A percentile compares a stretch with the other conserved stretches of the same genome.
phyloP scores from a whole-genome alignment of 2,113 vertebrate genomes.

The Ahaetulla prasina region DNA sequence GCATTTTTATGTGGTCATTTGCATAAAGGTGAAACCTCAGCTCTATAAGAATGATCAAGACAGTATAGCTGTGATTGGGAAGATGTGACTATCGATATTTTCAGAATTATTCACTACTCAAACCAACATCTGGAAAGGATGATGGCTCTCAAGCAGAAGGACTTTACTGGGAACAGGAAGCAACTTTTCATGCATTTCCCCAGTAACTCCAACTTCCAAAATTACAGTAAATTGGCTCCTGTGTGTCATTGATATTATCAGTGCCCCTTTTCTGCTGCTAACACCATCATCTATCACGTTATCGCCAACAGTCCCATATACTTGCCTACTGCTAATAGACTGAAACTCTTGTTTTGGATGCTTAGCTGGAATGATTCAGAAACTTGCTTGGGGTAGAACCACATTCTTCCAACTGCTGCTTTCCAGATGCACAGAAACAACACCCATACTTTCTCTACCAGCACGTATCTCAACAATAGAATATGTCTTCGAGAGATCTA shows the following conservation, averaged over 20 bases:
- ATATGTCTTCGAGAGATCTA: neutral
- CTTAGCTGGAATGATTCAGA: neutral
- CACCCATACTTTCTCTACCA: neutral
- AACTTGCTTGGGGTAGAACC: neutral
- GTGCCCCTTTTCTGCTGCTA: neutral
- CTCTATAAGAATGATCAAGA: conserved; percentile 1
- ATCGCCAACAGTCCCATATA: neutral
- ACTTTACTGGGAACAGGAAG: neutral
- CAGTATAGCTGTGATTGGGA: neutral
- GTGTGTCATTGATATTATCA: neutral
- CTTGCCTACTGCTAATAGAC: neutral
- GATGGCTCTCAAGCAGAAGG: neutral
- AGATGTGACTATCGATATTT: neutral
- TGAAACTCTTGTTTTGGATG: neutral
- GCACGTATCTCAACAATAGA: neutral
- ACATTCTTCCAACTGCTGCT: neutral
- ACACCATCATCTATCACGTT: neutral
- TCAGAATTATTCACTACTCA: neutral
- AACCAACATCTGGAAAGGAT: conserved; percentile 5
- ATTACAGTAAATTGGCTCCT: neutral
- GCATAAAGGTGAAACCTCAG: conserved; percentile 10
- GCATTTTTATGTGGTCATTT: conserved; percentile 13
- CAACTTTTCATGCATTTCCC: neutral
- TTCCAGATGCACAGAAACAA: neutral
- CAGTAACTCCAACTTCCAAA: neutral